A percentile compares a stretch with the other conserved stretches of the same genome.
Conservation (phyloP, 2,888 invertebrate species). For the Linnaemya vulpina region DNA sequence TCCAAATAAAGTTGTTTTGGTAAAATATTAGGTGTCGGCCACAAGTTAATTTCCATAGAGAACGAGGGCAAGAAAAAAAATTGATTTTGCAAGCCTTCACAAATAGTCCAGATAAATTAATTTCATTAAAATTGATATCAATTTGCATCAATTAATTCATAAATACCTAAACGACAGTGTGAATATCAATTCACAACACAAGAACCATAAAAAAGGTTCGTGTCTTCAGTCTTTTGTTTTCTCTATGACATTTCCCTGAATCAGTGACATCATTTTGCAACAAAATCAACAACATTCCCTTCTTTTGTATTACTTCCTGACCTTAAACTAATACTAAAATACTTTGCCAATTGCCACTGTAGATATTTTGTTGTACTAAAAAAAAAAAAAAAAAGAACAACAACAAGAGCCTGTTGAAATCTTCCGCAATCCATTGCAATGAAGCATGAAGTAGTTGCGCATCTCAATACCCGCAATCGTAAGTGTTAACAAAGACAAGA, state of each 20-base stretch:
- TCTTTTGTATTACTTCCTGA: conserved; percentile 27
- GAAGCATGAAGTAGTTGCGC: conserved; percentile 64
- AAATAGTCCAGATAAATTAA: no score
- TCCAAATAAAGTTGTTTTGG: not conserved
- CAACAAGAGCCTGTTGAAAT: conserved; percentile 55
- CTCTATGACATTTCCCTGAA: not conserved
- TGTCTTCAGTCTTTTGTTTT: conserved; percentile 43
- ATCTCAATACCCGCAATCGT: conserved; percentile 26
- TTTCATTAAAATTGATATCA: no score
- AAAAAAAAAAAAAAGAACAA: conserved; percentile 14
- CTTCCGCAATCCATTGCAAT: conserved; percentile 72
- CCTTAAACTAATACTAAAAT: conserved; percentile 40
- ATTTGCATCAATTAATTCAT: no score
- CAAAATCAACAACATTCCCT: not conserved
- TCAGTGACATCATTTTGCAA: not conserved
- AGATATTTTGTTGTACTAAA: conserved; percentile 18
- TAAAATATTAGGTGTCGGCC: not conserved
- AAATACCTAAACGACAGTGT: not conserved
- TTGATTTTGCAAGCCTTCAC: no score
- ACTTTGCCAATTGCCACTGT: conserved; percentile 14
- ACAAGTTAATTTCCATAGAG: no score
- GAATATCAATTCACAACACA: not conserved
- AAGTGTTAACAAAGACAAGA: conserved; percentile 20
- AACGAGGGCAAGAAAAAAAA: no score
- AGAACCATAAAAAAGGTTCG: not conserved